These are phyloP conservation scores for Sceliomorpha sp. DNA, from an alignment of 2,888 invertebrate genomes.

Conservation along the genomic window DNA sequence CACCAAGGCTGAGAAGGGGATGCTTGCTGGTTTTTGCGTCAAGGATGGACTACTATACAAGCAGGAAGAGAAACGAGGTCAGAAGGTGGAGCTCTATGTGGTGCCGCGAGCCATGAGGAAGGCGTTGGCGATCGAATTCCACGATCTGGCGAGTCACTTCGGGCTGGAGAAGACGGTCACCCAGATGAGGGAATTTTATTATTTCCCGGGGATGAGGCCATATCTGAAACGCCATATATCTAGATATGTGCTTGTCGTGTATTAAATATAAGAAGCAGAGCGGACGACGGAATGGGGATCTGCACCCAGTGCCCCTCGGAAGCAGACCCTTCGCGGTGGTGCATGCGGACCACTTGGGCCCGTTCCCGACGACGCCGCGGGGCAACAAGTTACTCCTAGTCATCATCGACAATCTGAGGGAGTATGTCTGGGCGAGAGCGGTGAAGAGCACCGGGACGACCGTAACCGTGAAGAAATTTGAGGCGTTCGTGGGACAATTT, in stretches of 20 bases:
- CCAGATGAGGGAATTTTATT: constrained; percentile 39
- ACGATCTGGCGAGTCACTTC: constrained; percentile 53
- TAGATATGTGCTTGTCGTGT: not conserved
- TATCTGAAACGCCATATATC: constrained; percentile 51
- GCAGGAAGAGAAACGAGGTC: not conserved
- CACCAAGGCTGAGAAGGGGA: not conserved
- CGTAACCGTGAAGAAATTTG: not conserved
- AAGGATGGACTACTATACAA: not conserved
- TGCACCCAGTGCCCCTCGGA: constrained; percentile 57
- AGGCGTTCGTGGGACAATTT: not conserved
- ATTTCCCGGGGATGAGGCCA: constrained; percentile 45
- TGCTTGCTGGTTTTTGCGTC: not conserved
- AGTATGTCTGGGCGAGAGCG: not conserved
- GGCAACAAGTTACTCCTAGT: constrained; percentile 4
- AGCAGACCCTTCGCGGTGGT: constrained; percentile 53
- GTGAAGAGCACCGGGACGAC: constrained; percentile 1
- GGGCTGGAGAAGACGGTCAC: constrained; percentile 45
- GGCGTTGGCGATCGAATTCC: constrained; percentile 20
- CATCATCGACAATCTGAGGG: constrained; percentile 10
- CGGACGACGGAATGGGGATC: constrained; percentile 42
- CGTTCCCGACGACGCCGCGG: constrained; percentile 36
- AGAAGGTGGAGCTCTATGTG: not conserved
- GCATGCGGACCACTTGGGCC: constrained; percentile 55
- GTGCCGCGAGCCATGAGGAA: constrained; percentile 5
- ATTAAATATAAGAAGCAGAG: constrained; percentile 25